Evolutionary conservation across 2,797 vertebrate species (phyloP).

Genomic region (Hippoglossus hippoglossus): DNA sequence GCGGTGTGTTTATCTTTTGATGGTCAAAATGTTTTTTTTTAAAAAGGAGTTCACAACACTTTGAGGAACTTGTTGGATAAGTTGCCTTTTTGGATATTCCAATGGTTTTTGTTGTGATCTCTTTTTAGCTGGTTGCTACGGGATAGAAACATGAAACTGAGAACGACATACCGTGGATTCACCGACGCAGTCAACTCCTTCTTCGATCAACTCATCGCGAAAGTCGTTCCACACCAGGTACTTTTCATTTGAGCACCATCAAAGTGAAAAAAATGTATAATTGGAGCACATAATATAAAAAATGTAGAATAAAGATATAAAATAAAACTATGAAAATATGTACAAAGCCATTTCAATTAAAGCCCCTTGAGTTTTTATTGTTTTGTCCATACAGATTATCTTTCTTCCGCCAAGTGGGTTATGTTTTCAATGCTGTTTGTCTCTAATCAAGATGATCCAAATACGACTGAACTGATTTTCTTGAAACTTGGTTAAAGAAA

Average conservation of each 20-base stretch:
- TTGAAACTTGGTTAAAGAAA: too few relatives aligned
- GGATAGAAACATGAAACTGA: constrained; percentile 86
- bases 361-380: not conserved
- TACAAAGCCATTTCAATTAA: not conserved
- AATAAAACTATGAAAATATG: not conserved
- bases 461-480: too few relatives aligned
- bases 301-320: not conserved
- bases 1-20: constrained; percentile 7
- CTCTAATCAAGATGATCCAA: too few relatives aligned
- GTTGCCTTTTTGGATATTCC: not conserved
- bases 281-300: not conserved
- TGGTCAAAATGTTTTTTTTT: not conserved
- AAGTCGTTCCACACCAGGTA: constrained; percentile 88
- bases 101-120: not conserved
- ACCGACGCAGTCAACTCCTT: constrained; percentile 86
- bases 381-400: not conserved
- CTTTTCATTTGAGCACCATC: not conserved
- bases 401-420: too few relatives aligned
- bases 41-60: not conserved
- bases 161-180: constrained; percentile 89
- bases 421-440: too few relatives aligned
- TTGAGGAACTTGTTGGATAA: not conserved
- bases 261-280: not conserved
- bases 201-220: constrained; percentile 87
- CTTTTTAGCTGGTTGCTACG: constrained; percentile 87